Evolutionary conservation across 2,888 invertebrate species (phyloP).

Genomic region (Dasysyrphus tricinctus): DNA sequence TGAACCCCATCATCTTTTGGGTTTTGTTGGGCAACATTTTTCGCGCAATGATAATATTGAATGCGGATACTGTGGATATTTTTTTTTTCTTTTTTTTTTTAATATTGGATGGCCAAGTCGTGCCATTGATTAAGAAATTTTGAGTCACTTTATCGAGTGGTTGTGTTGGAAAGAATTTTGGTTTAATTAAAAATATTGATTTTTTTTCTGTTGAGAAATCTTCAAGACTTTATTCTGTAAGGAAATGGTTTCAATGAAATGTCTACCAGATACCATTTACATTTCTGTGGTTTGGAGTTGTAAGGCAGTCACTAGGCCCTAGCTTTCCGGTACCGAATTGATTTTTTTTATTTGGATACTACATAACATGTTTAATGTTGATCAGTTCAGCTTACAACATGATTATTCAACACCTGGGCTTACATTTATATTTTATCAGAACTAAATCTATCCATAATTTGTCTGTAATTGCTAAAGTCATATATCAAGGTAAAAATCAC

Average conservation of each 20-base stretch:
- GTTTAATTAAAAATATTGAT: background rate
- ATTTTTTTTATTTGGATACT: background rate
- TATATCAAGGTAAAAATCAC: constrained; percentile 5
- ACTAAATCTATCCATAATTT: background rate
- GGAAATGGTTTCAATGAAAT: too few relatives aligned
- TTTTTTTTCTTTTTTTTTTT: background rate
- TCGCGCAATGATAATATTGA: constrained; percentile 38
- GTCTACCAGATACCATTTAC: too few relatives aligned
- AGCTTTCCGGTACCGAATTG: too few relatives aligned
- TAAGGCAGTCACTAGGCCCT: too few relatives aligned
- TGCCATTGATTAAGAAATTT: constrained; percentile 41
- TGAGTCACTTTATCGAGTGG: constrained; percentile 31
- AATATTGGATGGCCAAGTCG: background rate
- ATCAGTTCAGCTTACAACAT: background rate
- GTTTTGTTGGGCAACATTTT: constrained; percentile 1
- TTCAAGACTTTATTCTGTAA: too few relatives aligned
- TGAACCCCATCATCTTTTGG: background rate
- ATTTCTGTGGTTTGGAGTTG: too few relatives aligned
- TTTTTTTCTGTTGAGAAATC: too few relatives aligned
- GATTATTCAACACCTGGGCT: background rate
- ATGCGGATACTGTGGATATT: constrained; percentile 1
- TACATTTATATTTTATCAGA: background rate
- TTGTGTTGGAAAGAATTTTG: background rate
- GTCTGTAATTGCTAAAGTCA: background rate
- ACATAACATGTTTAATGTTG: background rate